Conservation (phyloP, 2,797 vertebrate species). For the Centropyge bicolor region DNA sequence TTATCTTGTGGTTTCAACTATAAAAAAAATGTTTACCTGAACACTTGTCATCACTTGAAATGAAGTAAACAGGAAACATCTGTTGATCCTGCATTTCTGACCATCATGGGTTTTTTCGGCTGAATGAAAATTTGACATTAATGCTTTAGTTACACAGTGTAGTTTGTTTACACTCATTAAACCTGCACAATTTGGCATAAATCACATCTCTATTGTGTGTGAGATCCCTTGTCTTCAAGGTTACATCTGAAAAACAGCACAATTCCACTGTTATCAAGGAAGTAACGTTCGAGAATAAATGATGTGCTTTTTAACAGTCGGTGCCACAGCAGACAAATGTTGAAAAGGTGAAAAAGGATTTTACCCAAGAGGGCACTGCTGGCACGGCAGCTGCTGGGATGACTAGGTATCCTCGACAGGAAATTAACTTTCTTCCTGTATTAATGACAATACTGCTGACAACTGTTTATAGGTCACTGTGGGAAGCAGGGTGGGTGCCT, state of each 20-base stretch:
- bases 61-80: neutral
- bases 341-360: constrained; percentile 21
- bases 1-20: neutral
- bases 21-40: neutral
- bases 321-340: neutral
- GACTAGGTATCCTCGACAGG: constrained; percentile 59
- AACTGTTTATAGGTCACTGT: neutral
- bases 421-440: constrained; percentile 42
- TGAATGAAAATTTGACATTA: neutral
- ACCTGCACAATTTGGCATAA: neutral
- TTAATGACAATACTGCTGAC: constrained; percentile 41
- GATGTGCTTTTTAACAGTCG: neutral
- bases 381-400: constrained; percentile 23
- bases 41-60: neutral
- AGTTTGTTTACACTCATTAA: neutral
- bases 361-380: neutral
- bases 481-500: constrained; percentile 40
- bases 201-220: neutral
- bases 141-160: neutral
- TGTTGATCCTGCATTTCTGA: neutral
- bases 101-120: no score
- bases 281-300: neutral
- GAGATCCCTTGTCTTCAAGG: neutral
- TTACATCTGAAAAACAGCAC: neutral
- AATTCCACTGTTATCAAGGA: neutral